Base-by-base conservation (phyloP, 2,113 vertebrate genomes). In the Ageneiosus marmoratus region DNA sequence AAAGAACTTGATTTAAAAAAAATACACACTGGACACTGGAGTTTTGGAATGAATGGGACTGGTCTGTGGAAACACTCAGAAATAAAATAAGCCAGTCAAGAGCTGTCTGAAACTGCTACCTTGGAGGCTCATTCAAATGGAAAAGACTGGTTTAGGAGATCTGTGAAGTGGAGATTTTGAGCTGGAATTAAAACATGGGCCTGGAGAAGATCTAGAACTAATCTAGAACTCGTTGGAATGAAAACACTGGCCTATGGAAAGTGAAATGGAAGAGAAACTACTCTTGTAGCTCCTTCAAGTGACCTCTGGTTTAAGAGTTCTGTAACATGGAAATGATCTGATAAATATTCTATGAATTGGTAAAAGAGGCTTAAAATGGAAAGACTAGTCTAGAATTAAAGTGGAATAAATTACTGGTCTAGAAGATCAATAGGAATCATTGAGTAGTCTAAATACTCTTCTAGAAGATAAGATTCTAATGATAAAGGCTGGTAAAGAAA, bases 41-140 rank as follows among this genome's bases (percentile, higher is more conserved):
- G 18, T 74, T 12, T 76, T 37, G 16, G 18, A 55, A 37, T 34
- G 32, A 76, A 53, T 76, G 50, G 27, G 29, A 24, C 29, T 22
- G 50, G 16, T 75, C 72, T 51, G 41, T 70, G 69, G 69, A 48
- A 70, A 70, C 20, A n/a, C 67, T 24, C 37, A 7, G 69, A 73
- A 73, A 46, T 16, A 48, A 70, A 44, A 48, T 20, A n/a, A 13
- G 32, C 67, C n/a, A 48, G 9, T 53, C 27, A 22, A 53, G 20
- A 69, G 22, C 18, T 2, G 29, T 76, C 29, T 12, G 50, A 37
- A 24, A 34, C 55, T 55, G 4, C 50, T 34, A 75, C 15, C 29
- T n/a, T 20, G 29, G 8, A 34, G 11, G 10, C 27, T 75, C 5
- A 0, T 75, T 53, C 27, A 75, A 34, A 13, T 76, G 29, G 29